Evolutionary conservation across 2,888 invertebrate genomes (phyloP), one percentile per base, ranked within the genome.

Genomic region (Coleophora flavipennella): DNA sequence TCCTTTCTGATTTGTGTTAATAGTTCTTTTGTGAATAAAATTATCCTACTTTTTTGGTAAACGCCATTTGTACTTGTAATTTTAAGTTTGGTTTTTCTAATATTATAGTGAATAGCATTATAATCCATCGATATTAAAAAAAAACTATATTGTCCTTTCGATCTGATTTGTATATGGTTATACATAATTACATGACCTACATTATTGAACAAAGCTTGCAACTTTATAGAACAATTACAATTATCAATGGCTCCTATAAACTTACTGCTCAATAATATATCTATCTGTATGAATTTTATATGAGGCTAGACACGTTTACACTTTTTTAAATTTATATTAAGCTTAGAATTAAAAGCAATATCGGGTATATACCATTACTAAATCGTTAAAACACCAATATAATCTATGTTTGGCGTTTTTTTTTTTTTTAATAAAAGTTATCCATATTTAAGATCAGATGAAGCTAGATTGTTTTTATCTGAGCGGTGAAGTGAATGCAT

Each of bases 261-360:
- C 49, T 51, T 61, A 62, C 62, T 63, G 59, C 57, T 59, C 57
- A 51, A 50, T 42, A 40, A 10, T 29, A 13, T 14, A 28, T n/a
- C 31, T 36, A 7, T n/a, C 31, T 36, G n/a, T 28, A 31, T 36
- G 12, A 31, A 36, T 20, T 31, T 26, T 32, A n/a, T n/a, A 25
- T 32, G 32, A 37, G 37, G 37, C 31, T 37, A 32, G 35, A 42
- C 37, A 31, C 36, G 35, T 41, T 29, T 29, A 39, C 39, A 37
- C 26, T 43, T 45, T 45, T 43, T 41, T 29, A 35, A 40, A 39
- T 39, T 40, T 48, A 40, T 38, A 41, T 34, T 38, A 40, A 43
- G 41, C 45, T 45, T 45, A 33, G 35, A 44, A 25, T 33, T 35
- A 3, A 27, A 20, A 4, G 20, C 3, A 8, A 27, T 29, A 13